Base-by-base conservation (phyloP, 2,113 vertebrate genomes). In the Pteruthius melanotis region DNA sequence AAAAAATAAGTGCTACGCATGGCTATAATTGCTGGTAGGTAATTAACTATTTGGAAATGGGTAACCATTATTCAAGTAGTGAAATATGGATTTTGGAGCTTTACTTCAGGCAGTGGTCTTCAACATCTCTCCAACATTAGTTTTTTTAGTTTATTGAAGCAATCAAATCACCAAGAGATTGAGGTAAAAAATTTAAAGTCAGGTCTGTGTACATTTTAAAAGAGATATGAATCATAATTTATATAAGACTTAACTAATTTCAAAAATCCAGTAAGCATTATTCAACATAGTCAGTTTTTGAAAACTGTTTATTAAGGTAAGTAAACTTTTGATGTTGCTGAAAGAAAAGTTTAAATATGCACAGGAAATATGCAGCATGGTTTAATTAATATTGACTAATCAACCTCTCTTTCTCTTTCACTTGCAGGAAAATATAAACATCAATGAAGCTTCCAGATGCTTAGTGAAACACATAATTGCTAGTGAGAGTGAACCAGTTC, bases 381-480 rank as follows among this genome's bases (percentile, higher is more conserved):
- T 71, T 27, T 84, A 57, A 75, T 89, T 96, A 90, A 68, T 87
- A 89, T 66, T 94, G 57, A 71, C 74, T 93, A 85, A 95, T 91
- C 65, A 87, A 40, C 28, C 8, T 87, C 33, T 75, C 22, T 81
- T 61, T 93, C 52, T 83, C 42, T 87, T 94, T 57, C 26, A 87
- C 22, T 68, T 95, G 33, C 93, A 99, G 99, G 99, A 99, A 96
- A 99, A 99, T 60, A 98, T 99, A 95, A 99, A 99, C 97, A 99
- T 99, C 59, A 98, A 97, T 3, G 99, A 99, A 96, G 99, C 99
- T 44, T 99, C 99, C 81, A 98, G 98, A 96, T 99, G 99, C 97
- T 97, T 99, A 90, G 99, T 99, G 94, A 99, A 99, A 92, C 99
- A 99, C 95, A 99, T 99, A 83, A 99, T 99, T 93, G 98, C 99